Conservation (phyloP, 2,113 vertebrate genomes). For the Cebus imitator region DNA sequence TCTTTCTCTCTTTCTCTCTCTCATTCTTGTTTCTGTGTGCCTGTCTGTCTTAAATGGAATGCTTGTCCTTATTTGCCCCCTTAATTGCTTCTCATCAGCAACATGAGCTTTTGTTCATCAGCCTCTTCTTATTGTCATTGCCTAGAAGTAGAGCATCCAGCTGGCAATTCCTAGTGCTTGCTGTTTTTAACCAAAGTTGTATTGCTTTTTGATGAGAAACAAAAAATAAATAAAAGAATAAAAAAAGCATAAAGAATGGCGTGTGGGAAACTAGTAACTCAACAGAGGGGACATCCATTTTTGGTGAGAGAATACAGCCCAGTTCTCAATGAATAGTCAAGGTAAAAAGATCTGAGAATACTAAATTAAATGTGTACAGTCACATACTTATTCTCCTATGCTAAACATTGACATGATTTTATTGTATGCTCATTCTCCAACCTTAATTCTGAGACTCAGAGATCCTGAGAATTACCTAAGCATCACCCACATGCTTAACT, state of each 20-base stretch:
- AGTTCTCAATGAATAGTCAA: not conserved
- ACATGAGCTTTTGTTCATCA: not conserved
- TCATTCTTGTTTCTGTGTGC: not conserved
- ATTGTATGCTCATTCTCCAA: not conserved
- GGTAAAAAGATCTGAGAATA: not conserved
- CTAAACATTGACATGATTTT: not conserved
- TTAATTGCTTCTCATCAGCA: slow-evolving; percentile 34
- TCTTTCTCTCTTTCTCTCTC: not conserved
- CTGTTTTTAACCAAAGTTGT: slow-evolving; percentile 7
- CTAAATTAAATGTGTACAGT: not conserved
- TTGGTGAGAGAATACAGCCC: not conserved
- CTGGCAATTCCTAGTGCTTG: slow-evolving; percentile 3
- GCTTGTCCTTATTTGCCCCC: not conserved
- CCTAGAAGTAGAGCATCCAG: slow-evolving; percentile 26
- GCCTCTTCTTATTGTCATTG: slow-evolving; percentile 25
- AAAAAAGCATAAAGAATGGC: not conserved
- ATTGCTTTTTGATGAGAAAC: not conserved
- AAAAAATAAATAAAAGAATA: not conserved
- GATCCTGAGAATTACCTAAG: not conserved
- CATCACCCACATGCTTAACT: not conserved
- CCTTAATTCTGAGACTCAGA: not conserved
- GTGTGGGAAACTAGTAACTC: not conserved
- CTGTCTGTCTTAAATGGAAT: not conserved
- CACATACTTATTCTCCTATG: not conserved
- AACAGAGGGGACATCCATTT: not conserved